Conservation (phyloP, 2,888 invertebrate species). For the Leptopilina myrica region DNA sequence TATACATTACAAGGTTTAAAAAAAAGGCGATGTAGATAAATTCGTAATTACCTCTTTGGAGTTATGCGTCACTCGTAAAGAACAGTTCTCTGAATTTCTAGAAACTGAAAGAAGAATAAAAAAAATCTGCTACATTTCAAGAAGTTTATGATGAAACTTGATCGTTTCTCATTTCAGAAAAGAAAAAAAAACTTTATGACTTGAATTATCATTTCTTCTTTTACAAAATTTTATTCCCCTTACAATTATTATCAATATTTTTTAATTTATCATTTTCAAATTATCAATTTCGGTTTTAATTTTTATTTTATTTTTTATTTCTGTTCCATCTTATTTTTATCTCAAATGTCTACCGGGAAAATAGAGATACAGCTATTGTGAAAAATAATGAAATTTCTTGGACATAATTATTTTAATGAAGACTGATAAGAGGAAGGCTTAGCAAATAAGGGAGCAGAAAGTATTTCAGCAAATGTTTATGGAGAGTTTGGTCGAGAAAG, state of each 20-base stretch:
- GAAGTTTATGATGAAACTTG: slow-evolving; percentile 4
- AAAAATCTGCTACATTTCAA: slow-evolving; percentile 18
- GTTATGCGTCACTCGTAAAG: slow-evolving; percentile 23
- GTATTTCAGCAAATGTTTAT: slow-evolving; percentile 13
- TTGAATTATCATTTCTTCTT: not conserved
- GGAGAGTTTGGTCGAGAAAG: slow-evolving; percentile 5
- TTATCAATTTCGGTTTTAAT: no score
- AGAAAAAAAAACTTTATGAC: not conserved
- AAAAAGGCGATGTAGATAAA: slow-evolving; percentile 9
- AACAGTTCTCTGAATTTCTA: not conserved
- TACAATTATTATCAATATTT: not conserved
- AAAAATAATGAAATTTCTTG: no score
- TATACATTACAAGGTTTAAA: not conserved
- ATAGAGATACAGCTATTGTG: no score
- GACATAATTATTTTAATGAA: not conserved
- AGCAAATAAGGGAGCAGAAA: slow-evolving; percentile 2
- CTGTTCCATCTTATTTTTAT: no score
- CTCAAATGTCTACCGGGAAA: no score
- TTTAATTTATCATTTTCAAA: not conserved
- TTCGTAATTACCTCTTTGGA: slow-evolving; percentile 31
- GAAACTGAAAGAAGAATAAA: slow-evolving; percentile 24
- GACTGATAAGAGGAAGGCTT: not conserved
- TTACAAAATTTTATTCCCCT: not conserved
- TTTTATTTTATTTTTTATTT: no score
- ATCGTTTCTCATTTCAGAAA: slow-evolving; percentile 6